A percentile compares a stretch with the other conserved stretches of the same genome.
Conservation (phyloP, 2,797 vertebrate genomes). For the Sebastes iracundus region DNA sequence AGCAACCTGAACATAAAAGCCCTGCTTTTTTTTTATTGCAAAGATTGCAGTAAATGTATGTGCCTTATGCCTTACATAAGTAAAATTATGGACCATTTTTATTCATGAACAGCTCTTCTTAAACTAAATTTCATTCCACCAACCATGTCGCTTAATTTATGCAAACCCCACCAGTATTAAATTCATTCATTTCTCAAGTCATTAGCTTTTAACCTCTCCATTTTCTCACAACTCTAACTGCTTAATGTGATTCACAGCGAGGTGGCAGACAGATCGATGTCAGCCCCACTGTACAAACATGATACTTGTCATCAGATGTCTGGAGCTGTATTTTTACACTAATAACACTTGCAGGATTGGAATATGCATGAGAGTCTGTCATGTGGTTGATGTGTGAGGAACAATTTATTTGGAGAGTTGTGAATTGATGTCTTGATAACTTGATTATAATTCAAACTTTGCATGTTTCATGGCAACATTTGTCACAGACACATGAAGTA, state of each 20-base stretch:
- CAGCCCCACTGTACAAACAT: slow-evolving; percentile 33
- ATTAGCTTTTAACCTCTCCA: not conserved
- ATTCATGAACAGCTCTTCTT: not conserved
- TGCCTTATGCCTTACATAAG: not conserved
- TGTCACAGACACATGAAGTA: not conserved
- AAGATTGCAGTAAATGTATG: not conserved
- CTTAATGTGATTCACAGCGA: slow-evolving; percentile 33
- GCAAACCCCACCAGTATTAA: not conserved
- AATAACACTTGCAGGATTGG: slow-evolving; percentile 12
- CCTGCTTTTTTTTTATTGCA: not conserved
- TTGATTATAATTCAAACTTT: not conserved
- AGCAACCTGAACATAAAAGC: slow-evolving; percentile 11
- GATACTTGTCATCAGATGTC: slow-evolving; percentile 67
- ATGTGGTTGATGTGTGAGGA: slow-evolving; percentile 7
- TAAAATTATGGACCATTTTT: not conserved
- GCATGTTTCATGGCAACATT: not conserved
- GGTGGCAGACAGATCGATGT: slow-evolving; percentile 34
- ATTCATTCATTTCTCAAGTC: not conserved
- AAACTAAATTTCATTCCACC: not conserved
- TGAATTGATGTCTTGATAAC: not conserved
- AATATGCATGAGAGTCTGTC: slow-evolving; percentile 35
- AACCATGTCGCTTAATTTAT: not conserved
- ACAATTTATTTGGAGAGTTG: not conserved
- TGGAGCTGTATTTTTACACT: slow-evolving; percentile 55
- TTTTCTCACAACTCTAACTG: slow-evolving; percentile 2